Evolutionary conservation across 2,113 vertebrate species (phyloP).

Genomic region (Sceloporus undulatus): DNA sequence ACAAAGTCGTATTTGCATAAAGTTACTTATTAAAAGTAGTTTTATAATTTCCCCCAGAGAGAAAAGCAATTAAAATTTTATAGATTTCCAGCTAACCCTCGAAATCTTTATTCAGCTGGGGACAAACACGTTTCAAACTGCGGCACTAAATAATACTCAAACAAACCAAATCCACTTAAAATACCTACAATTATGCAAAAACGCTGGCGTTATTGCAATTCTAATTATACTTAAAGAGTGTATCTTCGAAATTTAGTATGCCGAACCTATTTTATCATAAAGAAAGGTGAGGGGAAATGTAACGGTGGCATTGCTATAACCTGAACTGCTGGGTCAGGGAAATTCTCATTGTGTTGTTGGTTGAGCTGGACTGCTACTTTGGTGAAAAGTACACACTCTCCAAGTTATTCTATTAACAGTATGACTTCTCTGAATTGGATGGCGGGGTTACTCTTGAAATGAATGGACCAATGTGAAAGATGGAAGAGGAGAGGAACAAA

Average conservation of each 20-base stretch:
- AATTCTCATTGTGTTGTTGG: background rate
- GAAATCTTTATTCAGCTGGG: constrained; percentile 60
- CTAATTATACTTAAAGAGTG: constrained; percentile 75
- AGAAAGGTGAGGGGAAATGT: constrained; percentile 45
- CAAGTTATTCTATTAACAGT: too few relatives aligned
- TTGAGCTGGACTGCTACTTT: too few relatives aligned
- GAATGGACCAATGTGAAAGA: background rate
- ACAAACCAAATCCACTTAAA: constrained; percentile 70
- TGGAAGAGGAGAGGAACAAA: background rate
- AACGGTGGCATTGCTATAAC: constrained; percentile 54
- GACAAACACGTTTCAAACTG: constrained; percentile 63
- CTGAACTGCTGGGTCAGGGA: background rate
- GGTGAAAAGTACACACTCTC: too few relatives aligned
- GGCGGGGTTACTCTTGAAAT: background rate
- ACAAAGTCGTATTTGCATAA: constrained; percentile 58
- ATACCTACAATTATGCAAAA: constrained; percentile 72
- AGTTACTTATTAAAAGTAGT: constrained; percentile 47
- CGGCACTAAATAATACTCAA: constrained; percentile 66
- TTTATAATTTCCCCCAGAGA: constrained; percentile 57
- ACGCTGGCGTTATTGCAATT: constrained; percentile 70
- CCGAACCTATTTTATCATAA: constrained; percentile 69
- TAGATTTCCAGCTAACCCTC: constrained; percentile 71
- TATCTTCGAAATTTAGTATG: constrained; percentile 71
- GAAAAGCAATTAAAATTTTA: constrained; percentile 62
- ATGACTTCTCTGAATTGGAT: background rate